Evolutionary conservation across 2,888 invertebrate species (phyloP).

Genomic region (Exocentrus adspersus): DNA sequence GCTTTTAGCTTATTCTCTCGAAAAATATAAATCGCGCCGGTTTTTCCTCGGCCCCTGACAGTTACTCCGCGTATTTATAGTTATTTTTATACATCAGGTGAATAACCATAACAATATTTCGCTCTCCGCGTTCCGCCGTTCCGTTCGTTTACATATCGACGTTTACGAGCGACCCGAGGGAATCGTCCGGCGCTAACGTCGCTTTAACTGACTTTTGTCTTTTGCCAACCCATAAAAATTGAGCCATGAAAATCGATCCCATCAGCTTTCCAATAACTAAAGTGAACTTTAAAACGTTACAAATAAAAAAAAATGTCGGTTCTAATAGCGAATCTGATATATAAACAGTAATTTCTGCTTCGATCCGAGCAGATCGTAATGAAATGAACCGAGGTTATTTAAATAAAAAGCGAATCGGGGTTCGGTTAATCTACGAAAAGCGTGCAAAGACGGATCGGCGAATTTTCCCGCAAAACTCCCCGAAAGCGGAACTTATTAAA

Average conservation of each 20-base stretch:
- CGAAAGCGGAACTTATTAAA: slow-evolving; percentile 17
- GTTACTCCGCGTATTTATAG: slow-evolving; percentile 21
- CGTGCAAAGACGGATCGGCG: not conserved
- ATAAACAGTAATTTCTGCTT: no score
- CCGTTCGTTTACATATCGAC: slow-evolving; percentile 22
- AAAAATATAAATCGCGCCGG: slow-evolving; percentile 14
- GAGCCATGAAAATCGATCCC: no score
- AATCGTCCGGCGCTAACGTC: not conserved
- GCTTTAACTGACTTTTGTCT: slow-evolving; percentile 8
- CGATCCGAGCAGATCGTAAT: no score
- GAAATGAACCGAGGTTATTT: no score
- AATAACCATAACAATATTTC: slow-evolving; percentile 21
- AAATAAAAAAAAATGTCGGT: no score
- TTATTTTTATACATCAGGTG: slow-evolving; percentile 26
- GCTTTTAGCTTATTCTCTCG: slow-evolving; percentile 8
- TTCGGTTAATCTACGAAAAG: not conserved
- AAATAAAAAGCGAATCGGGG: not conserved
- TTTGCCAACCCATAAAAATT: no score
- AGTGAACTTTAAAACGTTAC: no score
- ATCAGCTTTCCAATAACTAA: no score
- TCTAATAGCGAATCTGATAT: no score
- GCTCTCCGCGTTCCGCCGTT: slow-evolving; percentile 10
- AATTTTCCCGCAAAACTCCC: slow-evolving; percentile 8
- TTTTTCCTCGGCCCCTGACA: not conserved
- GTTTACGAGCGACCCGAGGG: slow-evolving; percentile 16